These are phyloP conservation scores for Unio pictorum DNA, from an alignment of 2,888 invertebrate genomes.

Conservation along the genomic window DNA sequence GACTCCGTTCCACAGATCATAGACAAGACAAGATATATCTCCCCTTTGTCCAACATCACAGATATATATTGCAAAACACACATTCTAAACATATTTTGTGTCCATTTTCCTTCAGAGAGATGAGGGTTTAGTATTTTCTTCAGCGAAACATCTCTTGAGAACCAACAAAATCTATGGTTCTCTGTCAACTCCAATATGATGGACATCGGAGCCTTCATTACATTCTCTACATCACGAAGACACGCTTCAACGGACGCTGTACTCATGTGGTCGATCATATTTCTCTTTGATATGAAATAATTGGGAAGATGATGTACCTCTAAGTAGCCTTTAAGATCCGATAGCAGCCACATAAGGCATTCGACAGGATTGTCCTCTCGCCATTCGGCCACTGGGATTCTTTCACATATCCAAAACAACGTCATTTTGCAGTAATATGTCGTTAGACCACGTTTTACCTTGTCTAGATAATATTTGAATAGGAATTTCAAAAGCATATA, in stretches of 20 bases:
- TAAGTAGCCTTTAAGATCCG: neutral
- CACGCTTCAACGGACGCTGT: neutral
- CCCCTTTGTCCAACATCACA: too few relatives aligned
- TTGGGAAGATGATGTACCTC: neutral
- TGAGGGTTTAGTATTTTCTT: too few relatives aligned
- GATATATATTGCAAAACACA: too few relatives aligned
- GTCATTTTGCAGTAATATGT: conserved; percentile 10
- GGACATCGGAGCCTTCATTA: neutral
- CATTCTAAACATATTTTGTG: too few relatives aligned
- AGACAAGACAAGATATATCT: too few relatives aligned
- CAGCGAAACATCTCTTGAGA: conserved; percentile 8
- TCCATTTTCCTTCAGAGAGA: too few relatives aligned
- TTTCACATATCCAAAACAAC: conserved; percentile 7
- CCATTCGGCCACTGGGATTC: conserved; percentile 1
- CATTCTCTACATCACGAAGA: neutral
- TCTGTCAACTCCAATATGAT: neutral
- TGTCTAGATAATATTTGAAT: conserved; percentile 2
- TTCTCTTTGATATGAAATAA: conserved; percentile 10
- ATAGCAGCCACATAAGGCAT: conserved; percentile 3
- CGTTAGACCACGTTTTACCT: conserved; percentile 7
- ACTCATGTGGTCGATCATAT: conserved; percentile 3
- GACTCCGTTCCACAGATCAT: too few relatives aligned
- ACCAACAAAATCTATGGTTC: conserved; percentile 4
- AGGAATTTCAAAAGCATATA: conserved; percentile 10
- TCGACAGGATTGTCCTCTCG: neutral